Evolutionary conservation across 2,797 vertebrate genomes (phyloP).

Genomic region (Lacerta agilis): DNA sequence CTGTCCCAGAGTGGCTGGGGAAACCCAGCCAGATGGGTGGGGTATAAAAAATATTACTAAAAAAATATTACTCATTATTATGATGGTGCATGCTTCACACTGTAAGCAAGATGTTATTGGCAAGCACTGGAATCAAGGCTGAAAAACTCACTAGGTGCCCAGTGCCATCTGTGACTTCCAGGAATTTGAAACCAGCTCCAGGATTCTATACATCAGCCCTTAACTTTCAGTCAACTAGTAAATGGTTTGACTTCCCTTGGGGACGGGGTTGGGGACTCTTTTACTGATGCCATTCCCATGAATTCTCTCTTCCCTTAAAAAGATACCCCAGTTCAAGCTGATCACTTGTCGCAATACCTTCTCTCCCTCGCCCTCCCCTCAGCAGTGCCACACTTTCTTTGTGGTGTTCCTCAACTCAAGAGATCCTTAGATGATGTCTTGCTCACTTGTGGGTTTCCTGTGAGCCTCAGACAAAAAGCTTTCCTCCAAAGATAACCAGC

Average conservation of each 20-base stretch:
- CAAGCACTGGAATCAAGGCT: too few species aligned
- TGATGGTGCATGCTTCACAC: too few species aligned
- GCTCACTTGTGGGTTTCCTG: background rate
- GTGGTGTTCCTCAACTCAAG: background rate
- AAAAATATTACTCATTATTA: too few species aligned
- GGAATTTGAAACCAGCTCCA: background rate
- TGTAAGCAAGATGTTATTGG: too few species aligned
- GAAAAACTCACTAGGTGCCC: background rate
- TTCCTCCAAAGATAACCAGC: background rate
- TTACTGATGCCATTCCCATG: background rate
- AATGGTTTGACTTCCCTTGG: background rate
- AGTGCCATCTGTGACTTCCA: background rate
- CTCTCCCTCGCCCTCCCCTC: background rate
- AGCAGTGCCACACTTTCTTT: background rate
- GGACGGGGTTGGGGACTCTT: background rate
- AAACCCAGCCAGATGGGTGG: too few species aligned
- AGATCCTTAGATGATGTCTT: background rate
- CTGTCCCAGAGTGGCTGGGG: too few species aligned
- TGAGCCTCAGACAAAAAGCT: background rate
- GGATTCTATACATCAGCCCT: background rate
- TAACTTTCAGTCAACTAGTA: too few species aligned
- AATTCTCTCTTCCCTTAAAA: background rate
- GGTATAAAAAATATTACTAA: too few species aligned
- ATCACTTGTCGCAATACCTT: background rate
- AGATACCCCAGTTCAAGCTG: background rate